Percentiles rank a stretch among this genome's conserved stretches.
Conservation (phyloP, 2,888 invertebrate genomes). For the Nomada ferruginata region DNA sequence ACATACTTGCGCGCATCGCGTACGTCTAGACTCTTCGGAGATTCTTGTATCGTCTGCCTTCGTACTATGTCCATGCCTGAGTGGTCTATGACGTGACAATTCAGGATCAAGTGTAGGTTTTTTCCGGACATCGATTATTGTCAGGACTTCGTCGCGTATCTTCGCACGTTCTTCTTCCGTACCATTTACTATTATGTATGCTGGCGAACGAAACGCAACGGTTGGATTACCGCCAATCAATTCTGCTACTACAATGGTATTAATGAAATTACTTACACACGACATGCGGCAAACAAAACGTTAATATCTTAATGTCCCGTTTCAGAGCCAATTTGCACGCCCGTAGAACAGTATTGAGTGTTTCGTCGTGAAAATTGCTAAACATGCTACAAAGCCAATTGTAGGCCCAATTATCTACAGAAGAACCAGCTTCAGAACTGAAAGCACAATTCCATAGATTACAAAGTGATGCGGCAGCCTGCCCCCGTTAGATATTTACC, state of each 20-base stretch:
- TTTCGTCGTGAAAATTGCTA: slow-evolving; percentile 86
- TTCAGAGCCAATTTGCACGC: slow-evolving; percentile 91
- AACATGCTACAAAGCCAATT: slow-evolving; percentile 91
- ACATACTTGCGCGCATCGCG: slow-evolving; percentile 80
- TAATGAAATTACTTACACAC: slow-evolving; percentile 82
- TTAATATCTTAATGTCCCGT: slow-evolving; percentile 89
- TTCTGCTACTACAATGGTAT: slow-evolving; percentile 1
- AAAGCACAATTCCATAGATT: slow-evolving; percentile 3
- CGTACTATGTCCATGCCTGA: slow-evolving; percentile 70
- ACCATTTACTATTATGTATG: slow-evolving; percentile 84
- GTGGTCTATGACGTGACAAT: slow-evolving; percentile 75
- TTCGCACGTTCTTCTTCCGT: slow-evolving; percentile 82
- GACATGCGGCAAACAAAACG: slow-evolving; percentile 91
- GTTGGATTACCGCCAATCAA: neutral
- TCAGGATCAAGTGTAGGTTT: slow-evolving; percentile 75
- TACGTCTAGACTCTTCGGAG: slow-evolving; percentile 81
- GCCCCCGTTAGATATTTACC: slow-evolving; percentile 70
- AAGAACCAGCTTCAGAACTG: slow-evolving; percentile 88
- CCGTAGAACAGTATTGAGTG: slow-evolving; percentile 87
- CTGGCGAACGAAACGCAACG: slow-evolving; percentile 68
- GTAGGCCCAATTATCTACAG: slow-evolving; percentile 91
- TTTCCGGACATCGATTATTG: slow-evolving; percentile 84
- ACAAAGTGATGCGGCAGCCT: neutral
- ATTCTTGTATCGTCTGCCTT: slow-evolving; percentile 72
- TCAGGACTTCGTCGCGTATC: slow-evolving; percentile 86